phyloP scores from a whole-genome alignment of 2,797 vertebrate species.

The Leptodactylus fallax region DNA sequence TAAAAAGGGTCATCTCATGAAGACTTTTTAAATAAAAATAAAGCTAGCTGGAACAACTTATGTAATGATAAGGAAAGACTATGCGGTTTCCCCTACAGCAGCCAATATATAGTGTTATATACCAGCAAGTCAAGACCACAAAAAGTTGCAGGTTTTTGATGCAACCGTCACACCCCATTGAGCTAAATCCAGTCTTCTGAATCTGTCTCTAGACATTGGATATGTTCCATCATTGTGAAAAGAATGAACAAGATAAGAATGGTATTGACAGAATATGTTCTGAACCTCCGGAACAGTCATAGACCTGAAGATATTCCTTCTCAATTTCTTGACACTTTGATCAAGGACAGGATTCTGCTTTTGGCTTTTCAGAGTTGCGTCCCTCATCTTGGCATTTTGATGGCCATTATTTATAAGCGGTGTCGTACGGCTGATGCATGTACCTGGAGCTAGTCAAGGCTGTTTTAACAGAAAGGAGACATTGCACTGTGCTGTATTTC shows the following conservation, averaged over 20 bases:
- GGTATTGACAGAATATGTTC: background rate
- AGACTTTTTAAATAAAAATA: too few species aligned
- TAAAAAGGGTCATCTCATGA: too few species aligned
- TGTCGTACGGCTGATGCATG: background rate
- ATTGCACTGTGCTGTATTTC: background rate
- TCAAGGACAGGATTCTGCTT: background rate
- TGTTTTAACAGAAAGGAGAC: background rate
- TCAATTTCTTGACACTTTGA: slow-evolving; percentile 21
- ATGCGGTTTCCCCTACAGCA: too few species aligned
- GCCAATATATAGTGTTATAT: too few species aligned
- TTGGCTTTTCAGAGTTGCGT: background rate
- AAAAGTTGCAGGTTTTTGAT: too few species aligned
- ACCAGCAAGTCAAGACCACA: too few species aligned
- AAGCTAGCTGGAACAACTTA: too few species aligned
- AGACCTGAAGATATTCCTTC: background rate
- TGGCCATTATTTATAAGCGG: slow-evolving; percentile 26
- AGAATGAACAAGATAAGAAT: background rate
- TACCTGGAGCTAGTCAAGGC: slow-evolving; percentile 33
- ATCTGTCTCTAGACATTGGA: background rate
- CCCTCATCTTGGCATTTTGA: slow-evolving; percentile 5
- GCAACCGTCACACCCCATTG: background rate
- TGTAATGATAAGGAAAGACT: too few species aligned
- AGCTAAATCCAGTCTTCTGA: background rate
- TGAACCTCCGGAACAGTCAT: background rate
- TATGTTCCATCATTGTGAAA: background rate